phyloP scores from a whole-genome alignment of 2,797 vertebrate genomes.

The Bradypodion ventrale region DNA sequence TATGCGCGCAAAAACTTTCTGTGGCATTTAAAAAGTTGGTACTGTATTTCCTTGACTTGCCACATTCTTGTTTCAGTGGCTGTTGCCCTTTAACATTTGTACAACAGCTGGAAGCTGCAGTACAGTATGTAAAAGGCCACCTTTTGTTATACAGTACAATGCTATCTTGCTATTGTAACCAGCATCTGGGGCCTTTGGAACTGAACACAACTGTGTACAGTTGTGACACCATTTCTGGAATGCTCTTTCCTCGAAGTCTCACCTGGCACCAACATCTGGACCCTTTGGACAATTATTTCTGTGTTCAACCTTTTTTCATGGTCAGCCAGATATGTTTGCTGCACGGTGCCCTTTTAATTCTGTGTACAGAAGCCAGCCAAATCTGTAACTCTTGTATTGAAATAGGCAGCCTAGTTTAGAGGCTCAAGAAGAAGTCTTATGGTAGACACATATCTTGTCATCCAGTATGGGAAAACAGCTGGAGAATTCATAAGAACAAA shows the following conservation, averaged over 20 bases:
- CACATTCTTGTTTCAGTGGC: not conserved
- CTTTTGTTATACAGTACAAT: not conserved
- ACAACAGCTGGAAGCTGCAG: not conserved
- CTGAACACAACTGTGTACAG: no score
- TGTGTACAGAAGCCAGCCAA: not conserved
- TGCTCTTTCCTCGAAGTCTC: not conserved
- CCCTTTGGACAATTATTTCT: no score
- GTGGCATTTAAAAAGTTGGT: not conserved
- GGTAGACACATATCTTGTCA: not conserved
- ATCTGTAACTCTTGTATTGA: not conserved
- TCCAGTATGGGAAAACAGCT: not conserved
- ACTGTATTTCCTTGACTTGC: not conserved
- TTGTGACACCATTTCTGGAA: not conserved
- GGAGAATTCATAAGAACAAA: not conserved
- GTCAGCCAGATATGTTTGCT: not conserved
- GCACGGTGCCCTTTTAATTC: not conserved
- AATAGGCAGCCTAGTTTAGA: not conserved
- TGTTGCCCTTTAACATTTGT: not conserved
- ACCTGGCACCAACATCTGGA: not conserved
- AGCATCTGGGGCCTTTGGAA: not conserved
- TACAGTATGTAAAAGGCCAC: not conserved
- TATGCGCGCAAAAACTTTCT: slow-evolving; percentile 5
- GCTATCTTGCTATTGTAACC: no score
- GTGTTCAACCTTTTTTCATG: not conserved
- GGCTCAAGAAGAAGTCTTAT: not conserved